Evolutionary conservation across 1,140 invertebrate species (phyloP), one percentile per base, ranked within the genome.

Genomic region (Medauroidea extradentata): DNA sequence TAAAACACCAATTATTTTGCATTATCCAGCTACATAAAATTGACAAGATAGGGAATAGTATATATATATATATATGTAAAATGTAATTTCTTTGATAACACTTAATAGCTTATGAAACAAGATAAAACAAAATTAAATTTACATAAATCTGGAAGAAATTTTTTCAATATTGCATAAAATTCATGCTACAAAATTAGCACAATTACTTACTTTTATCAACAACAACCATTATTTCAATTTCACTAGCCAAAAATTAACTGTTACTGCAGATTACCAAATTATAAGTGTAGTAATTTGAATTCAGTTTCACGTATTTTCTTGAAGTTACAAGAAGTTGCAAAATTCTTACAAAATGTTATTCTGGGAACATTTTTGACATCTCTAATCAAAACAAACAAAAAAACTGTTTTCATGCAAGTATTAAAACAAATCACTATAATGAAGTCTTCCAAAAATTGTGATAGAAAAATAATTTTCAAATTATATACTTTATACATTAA

Each of bases 11-110:
- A 53, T 34, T 53, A 27, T 34, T 53, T 41, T 41, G n/a, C 8
- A 24, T 52, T 27, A 54, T 41, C 16, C 3, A 54, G n/a, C 53
- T 54, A 54, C 53, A 41, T 44, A 54, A 54, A 54, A 54, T 54
- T 54, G 53, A 54, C 53, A 43, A 54, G 53, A 54, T 54, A 54
- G 53, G 53, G 53, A 53, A 54, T 19, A 54, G 53, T 54, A 41
- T 42, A 27, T 27, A 27, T 53, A 49, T 2, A 9, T 27, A 51
- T 23, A 19, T 3, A 18, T 53, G 18, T 34, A 13, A 53, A 53
- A 13, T 43, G 44, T 34, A 34, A 34, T 46, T 46, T 19, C 18
- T 19, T 46, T 46, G 24, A 7, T n/a, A 46, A 46, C 19, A 34
- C 27, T 41, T 19, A 23, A 25, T 38, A 23, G 8, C 18, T 34